These are phyloP conservation scores for Hyperoplus immaculatus DNA, from an alignment of 2,797 vertebrate genomes.

Conservation along the genomic window DNA sequence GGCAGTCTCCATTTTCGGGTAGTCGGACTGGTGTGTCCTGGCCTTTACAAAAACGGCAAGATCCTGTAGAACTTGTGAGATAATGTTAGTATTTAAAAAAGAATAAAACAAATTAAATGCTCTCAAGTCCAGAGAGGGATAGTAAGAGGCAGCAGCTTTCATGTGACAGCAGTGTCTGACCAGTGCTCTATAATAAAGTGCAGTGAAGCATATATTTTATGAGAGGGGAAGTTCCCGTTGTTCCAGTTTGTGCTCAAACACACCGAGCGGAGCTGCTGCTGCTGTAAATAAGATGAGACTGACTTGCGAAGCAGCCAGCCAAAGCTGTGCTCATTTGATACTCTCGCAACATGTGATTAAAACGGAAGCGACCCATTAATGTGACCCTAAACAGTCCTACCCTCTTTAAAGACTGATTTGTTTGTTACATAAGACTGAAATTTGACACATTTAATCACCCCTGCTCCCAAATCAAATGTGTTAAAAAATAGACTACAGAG, in stretches of 20 bases:
- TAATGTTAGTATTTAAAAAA: not conserved
- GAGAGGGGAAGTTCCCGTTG: slow-evolving; percentile 72
- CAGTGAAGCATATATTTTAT: slow-evolving; percentile 73
- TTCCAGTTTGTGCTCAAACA: slow-evolving; percentile 68
- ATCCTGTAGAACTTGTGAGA: not conserved
- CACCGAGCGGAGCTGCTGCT: slow-evolving; percentile 46
- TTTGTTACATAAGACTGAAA: slow-evolving; percentile 54
- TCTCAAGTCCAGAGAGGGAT: slow-evolving; percentile 31
- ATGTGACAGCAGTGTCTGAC: slow-evolving; percentile 58
- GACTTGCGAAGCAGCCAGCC: slow-evolving; percentile 37
- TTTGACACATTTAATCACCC: slow-evolving; percentile 27
- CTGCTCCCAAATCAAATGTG: slow-evolving; percentile 24
- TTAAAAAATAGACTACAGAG: slow-evolving; percentile 30
- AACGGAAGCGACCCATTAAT: slow-evolving; percentile 47
- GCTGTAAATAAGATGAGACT: slow-evolving; percentile 52
- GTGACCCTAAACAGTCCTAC: slow-evolving; percentile 28
- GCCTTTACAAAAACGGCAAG: not conserved
- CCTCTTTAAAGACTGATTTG: slow-evolving; percentile 66
- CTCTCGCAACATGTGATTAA: slow-evolving; percentile 40
- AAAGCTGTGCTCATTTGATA: slow-evolving; percentile 39
- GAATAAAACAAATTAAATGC: slow-evolving; percentile 14
- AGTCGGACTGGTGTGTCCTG: too few relatives aligned
- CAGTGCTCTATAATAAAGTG: slow-evolving; percentile 69
- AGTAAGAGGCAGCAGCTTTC: slow-evolving; percentile 55
- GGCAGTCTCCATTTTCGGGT: too few relatives aligned